A percentile compares a stretch with the other conserved stretches of the same genome.
Conservation (phyloP, 2,113 vertebrate genomes). For the Rhinogobius similis region DNA sequence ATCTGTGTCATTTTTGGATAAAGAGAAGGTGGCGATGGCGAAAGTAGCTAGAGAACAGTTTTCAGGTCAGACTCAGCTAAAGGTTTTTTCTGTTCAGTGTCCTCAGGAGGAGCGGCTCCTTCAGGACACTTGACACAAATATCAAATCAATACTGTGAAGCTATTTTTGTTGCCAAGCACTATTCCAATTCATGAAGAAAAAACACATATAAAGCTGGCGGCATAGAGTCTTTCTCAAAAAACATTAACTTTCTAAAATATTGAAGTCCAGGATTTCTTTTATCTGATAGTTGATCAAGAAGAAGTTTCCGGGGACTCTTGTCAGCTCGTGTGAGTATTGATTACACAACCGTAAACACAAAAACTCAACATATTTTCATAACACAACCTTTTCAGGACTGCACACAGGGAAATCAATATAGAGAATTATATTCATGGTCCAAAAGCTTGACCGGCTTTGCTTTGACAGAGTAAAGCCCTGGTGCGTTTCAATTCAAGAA, state of each 20-base stretch:
- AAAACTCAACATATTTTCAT: conserved; percentile 59
- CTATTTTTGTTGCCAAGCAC: conserved; percentile 25
- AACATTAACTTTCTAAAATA: conserved; percentile 23
- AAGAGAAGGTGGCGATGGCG: conserved; percentile 1
- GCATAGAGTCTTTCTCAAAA: conserved; percentile 13
- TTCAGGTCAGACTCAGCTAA: conserved; percentile 18
- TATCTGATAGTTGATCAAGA: conserved; percentile 34
- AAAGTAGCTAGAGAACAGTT: conserved; percentile 19
- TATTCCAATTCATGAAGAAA: conserved; percentile 31
- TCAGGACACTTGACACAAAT: conserved; percentile 36
- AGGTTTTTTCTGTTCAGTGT: conserved; percentile 45
- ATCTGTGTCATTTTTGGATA: conserved; percentile 34
- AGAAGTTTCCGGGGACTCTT: conserved; percentile 47
- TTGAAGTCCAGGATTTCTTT: conserved; percentile 12
- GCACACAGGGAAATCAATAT: conserved; percentile 56
- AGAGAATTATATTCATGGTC: conserved; percentile 58
- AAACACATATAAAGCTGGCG: conserved; percentile 6
- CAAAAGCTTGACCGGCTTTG: conserved; percentile 47
- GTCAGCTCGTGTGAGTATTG: conserved; percentile 56
- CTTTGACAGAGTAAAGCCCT: conserved; percentile 29
- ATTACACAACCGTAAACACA: conserved; percentile 53
- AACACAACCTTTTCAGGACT: conserved; percentile 39
- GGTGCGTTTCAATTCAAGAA: conserved; percentile 31
- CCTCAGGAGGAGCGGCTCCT: conserved; percentile 32
- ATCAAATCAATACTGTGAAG: conserved; percentile 56